Percentiles rank a stretch among this genome's conserved stretches.
Evolutionary conservation across 2,113 vertebrate genomes (phyloP).

Genomic region (Grallaria varia): DNA sequence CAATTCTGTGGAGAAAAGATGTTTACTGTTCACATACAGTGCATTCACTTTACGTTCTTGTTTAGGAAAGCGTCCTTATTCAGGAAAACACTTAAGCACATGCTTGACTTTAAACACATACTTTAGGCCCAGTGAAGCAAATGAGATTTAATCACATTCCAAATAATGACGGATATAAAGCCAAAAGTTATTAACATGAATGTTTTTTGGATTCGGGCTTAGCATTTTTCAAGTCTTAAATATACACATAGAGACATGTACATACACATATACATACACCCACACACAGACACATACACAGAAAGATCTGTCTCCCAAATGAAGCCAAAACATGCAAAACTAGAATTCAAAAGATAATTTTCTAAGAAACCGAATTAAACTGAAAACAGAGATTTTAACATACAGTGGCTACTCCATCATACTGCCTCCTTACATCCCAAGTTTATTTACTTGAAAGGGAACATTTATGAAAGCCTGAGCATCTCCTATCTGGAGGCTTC

Average conservation of each 20-base stretch:
- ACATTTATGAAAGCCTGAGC: background rate
- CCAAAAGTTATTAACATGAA: slow-evolving; percentile 34
- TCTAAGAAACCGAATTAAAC: background rate
- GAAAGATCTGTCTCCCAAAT: slow-evolving; percentile 13
- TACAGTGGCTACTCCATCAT: background rate
- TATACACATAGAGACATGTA: slow-evolving; percentile 10
- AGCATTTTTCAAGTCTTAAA: slow-evolving; percentile 39
- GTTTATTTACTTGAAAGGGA: background rate
- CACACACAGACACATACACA: slow-evolving; percentile 9
- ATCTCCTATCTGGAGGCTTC: background rate
- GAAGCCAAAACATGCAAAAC: slow-evolving; percentile 14
- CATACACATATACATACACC: slow-evolving; percentile 21
- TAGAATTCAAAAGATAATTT: background rate
- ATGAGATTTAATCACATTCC: slow-evolving; percentile 9
- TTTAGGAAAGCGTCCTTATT: background rate
- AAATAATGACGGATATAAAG: slow-evolving; percentile 26
- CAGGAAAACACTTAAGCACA: slow-evolving; percentile 2
- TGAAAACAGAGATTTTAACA: background rate
- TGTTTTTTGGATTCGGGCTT: background rate
- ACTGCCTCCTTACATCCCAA: background rate
- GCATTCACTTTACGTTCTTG: background rate
- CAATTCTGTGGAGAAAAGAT: background rate
- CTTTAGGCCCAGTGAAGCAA: background rate
- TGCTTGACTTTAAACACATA: slow-evolving; percentile 35
- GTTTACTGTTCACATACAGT: background rate